Evolutionary conservation across 2,113 vertebrate species (phyloP).

Genomic region (Toxotes chatareus): DNA sequence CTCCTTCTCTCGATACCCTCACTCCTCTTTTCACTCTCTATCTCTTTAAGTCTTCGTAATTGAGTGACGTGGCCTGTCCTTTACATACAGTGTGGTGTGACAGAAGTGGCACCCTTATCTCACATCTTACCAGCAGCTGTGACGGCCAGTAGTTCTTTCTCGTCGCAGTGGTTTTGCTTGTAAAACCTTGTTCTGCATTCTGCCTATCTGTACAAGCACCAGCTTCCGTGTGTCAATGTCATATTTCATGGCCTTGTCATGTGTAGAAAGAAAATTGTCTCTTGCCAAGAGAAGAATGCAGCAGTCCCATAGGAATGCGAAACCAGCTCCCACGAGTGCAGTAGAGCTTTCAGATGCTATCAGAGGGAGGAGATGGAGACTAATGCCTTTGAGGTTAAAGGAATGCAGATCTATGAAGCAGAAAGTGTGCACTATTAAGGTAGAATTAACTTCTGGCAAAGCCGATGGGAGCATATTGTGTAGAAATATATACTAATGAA

Average conservation of each 20-base stretch:
- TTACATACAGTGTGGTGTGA: conserved; percentile 39
- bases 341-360: conserved; percentile 39
- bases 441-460: background rate
- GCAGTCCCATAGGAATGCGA: conserved; percentile 15
- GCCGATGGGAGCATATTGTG: background rate
- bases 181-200: conserved; percentile 48
- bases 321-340: conserved; percentile 41
- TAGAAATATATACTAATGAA: background rate
- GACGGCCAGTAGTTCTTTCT: conserved; percentile 39
- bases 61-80: conserved; percentile 61
- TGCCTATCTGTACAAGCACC: conserved; percentile 40
- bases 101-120: conserved; percentile 41
- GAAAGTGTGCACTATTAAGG: conserved; percentile 37
- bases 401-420: conserved; percentile 39
- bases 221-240: conserved; percentile 45
- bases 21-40: conserved; percentile 30
- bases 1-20: conserved; percentile 1
- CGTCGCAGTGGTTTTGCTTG: conserved; percentile 38
- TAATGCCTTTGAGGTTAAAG: conserved; percentile 55
- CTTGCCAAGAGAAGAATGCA: conserved; percentile 21
- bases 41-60: conserved; percentile 33
- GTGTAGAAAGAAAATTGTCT: conserved; percentile 19
- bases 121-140: conserved; percentile 37
- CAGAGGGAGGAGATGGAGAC: conserved; percentile 51
- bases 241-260: conserved; percentile 63